Base-by-base conservation (phyloP, 2,888 invertebrate species). In the Diaphora mendica region DNA sequence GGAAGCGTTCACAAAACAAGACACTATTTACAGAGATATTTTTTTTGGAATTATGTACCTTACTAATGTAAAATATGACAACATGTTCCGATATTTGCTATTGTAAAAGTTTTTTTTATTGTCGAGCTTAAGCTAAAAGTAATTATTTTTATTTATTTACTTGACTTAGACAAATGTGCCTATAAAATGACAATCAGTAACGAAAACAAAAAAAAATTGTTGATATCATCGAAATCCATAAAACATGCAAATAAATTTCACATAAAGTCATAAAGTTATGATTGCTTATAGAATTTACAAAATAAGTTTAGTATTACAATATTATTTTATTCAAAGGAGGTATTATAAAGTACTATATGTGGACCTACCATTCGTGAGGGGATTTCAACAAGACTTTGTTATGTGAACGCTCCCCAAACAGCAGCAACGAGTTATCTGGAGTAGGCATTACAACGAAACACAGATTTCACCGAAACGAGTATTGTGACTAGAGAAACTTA, bases 401-500 rank as follows among this genome's bases (percentile, higher is more conserved):
- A 35, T 55, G 51, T 35, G 55, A 69, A 26, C 55, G 68, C 68
- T 55, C 23, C 68, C 68, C 30, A 39, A n/a, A n/a, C n/a, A n/a
- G n/a, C n/a, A n/a, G n/a, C n/a, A n/a, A n/a, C n/a, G n/a, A n/a
- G 83, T 79, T 82, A 83, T 71, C 76, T 82, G 82, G 55, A 33
- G 8, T 48, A 51, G 42, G 59, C 42, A 73, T 78, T 73, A 70
- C 70, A 80, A 84, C 68, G 66, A 77, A 85, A 82, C 44, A 74
- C 70, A 74, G 67, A 80, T 80, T 79, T 80, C 72, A 81, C 77
- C 72, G 65, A 82, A 80, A 80, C 77, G 81, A 84, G 85, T 79
- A 86, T 79, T 84, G 87, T 89, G 90, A 91, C 91, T 92, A 92
- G 91, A 89, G 75, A 84, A 84, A 84, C 81, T 78, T 79, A 85